A percentile compares a stretch with the other conserved stretches of the same genome.
phyloP scores from a whole-genome alignment of 1,140 invertebrate genomes.

The Brachionus manjavacas region DNA sequence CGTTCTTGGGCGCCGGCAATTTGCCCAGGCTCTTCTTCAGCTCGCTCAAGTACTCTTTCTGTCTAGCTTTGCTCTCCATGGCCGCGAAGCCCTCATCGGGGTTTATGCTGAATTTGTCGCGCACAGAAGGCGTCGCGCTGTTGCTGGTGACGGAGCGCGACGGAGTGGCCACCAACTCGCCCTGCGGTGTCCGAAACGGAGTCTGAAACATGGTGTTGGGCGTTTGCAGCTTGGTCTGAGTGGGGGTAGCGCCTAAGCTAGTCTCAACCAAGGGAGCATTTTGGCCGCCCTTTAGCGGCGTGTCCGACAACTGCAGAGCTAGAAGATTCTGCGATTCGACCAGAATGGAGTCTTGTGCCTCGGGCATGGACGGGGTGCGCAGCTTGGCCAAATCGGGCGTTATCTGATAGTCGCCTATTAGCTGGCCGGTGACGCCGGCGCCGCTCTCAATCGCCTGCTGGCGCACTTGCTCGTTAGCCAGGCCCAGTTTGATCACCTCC shows the following conservation, averaged over 20 bases:
- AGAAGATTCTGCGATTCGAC: slow-evolving; percentile 97
- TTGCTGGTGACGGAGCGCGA: slow-evolving; percentile 45
- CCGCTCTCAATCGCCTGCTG: slow-evolving; percentile 81
- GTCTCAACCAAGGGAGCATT: slow-evolving; percentile 65
- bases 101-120: slow-evolving; percentile 93
- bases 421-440: slow-evolving; percentile 59
- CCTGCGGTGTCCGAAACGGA: slow-evolving; percentile 71
- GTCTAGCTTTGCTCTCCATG: slow-evolving; percentile 48
- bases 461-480: slow-evolving; percentile 84
- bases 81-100: slow-evolving; percentile 57
- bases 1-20: slow-evolving; percentile 84
- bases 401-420: slow-evolving; percentile 19
- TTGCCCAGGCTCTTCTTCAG: slow-evolving; percentile 69
- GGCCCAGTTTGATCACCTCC: slow-evolving; percentile 89
- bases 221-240: slow-evolving; percentile 69
- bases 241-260: slow-evolving; percentile 75
- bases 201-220: slow-evolving; percentile 90
- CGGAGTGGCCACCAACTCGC: slow-evolving; percentile 24
- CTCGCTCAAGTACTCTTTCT: slow-evolving; percentile 16
- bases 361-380: slow-evolving; percentile 82
- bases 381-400: slow-evolving; percentile 63
- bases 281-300: slow-evolving; percentile 87
- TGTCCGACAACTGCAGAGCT: slow-evolving; percentile 92
- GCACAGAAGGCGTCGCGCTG: slow-evolving; percentile 62
- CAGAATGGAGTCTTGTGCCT: slow-evolving; percentile 64